phyloP scores from a whole-genome alignment of 2,113 vertebrate species.

The Hipposideros armiger region DNA sequence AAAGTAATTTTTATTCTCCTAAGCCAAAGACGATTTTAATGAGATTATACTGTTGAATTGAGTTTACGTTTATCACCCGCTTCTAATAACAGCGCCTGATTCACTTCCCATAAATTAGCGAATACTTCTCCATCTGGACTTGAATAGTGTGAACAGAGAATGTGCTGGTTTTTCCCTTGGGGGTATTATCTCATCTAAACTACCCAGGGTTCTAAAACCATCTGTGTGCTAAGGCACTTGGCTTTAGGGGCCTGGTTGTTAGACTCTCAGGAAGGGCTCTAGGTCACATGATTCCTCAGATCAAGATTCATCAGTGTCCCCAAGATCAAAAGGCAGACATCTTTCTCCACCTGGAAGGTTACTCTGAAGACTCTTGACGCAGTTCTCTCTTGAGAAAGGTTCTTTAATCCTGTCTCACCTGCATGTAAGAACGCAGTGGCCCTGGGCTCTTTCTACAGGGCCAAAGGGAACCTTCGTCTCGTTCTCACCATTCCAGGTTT shows the following conservation, averaged over 20 bases:
- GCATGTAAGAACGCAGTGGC: no score
- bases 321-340: not conserved
- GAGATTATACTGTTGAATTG: not conserved
- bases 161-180: not conserved
- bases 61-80: not conserved
- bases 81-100: not conserved
- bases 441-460: not conserved
- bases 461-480: not conserved
- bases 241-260: not conserved
- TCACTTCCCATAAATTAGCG: not conserved
- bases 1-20: not conserved
- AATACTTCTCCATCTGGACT: not conserved
- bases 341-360: not conserved
- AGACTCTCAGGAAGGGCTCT: not conserved
- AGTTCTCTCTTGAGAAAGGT: not conserved
- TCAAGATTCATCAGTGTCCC: not conserved
- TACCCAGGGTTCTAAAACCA: rapidly evolving
- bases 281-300: not conserved
- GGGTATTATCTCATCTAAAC: not conserved
- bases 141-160: not conserved
- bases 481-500: not conserved
- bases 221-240: not conserved
- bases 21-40: not conserved
- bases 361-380: not conserved
- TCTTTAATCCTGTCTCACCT: not conserved